Conservation (phyloP, 2,888 invertebrate genomes). For the Conistra vaccinii region DNA sequence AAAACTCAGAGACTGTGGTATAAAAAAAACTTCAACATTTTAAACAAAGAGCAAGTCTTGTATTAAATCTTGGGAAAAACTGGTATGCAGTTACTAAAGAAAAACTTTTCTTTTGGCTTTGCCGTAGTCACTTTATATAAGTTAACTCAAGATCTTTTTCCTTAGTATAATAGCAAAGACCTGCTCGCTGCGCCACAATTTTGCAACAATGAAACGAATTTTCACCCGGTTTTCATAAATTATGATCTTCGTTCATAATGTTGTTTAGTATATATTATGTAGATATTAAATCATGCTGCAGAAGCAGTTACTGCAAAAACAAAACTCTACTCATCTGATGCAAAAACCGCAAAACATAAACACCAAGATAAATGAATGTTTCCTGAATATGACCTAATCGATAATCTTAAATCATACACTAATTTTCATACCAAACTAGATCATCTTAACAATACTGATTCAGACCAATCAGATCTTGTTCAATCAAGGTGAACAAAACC, state of each 20-base stretch:
- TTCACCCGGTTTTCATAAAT: neutral
- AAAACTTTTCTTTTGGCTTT: conserved; percentile 56
- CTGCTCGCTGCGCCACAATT: conserved; percentile 13
- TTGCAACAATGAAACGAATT: conserved; percentile 16
- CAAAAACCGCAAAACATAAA: too few species aligned
- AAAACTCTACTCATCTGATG: too few species aligned
- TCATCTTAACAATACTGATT: conserved; percentile 32
- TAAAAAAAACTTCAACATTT: conserved; percentile 44
- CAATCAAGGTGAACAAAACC: conserved; percentile 56
- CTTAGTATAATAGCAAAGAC: conserved; percentile 11
- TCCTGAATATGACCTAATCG: conserved; percentile 8
- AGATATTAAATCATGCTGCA: neutral
- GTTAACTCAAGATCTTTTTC: conserved; percentile 34
- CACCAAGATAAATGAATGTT: neutral
- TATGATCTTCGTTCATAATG: neutral
- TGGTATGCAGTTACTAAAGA: conserved; percentile 51
- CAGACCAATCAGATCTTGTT: conserved; percentile 47
- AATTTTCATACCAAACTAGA: conserved; percentile 41
- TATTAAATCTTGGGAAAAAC: conserved; percentile 54
- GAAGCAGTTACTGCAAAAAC: neutral
- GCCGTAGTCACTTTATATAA: conserved; percentile 54
- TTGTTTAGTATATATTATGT: neutral
- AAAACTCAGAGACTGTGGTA: conserved; percentile 10
- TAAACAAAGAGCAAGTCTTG: conserved; percentile 51
- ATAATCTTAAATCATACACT: neutral